Evolutionary conservation across 1,140 invertebrate genomes (phyloP), one percentile per base, ranked within the genome.

Genomic region (Sitobion miscanthi): DNA sequence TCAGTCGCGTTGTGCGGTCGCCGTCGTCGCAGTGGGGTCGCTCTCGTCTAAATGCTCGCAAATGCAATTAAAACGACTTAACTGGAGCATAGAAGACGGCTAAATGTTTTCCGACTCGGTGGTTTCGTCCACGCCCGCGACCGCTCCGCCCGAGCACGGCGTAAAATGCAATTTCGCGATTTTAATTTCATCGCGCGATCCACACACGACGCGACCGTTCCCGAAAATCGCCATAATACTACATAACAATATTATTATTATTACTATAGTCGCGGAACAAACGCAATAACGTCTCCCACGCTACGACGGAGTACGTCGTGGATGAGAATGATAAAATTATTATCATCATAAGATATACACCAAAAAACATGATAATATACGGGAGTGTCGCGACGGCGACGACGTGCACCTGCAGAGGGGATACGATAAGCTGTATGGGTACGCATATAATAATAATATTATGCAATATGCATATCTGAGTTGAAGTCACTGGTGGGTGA

Each of bases 11-110:
- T 38, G 35, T 54, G n/a, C 49, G n/a, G 47, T 89, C 49, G 49
- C 49, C 87, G 86, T 88, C 86, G 47, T 52, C 87, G 49, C 87
- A 89, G n/a, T 54, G n/a, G 49, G 49, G 87, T 52, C 20, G 30
- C 42, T 52, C 30, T 88, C n/a, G 87, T 89, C n/a, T 54, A 38
- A 52, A 89, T 49, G 69, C 49, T n/a, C n/a, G 9, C 47, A 83
- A 91, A 91, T 49, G 42, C 90, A 91, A 91, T 91, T 91, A 91
- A 91, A 91, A 69, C 38, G n/a, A 82, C 69, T 91, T 45, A 91
- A 91, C 90, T 91, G 90, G 69, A 91, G 90, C 90, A 77, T 91
- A 82, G 45, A 52, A 91, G 90, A 91, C 23, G 69, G 30, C 69
- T 49, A 77, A 91, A 91, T 35, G 62, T 77, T 82, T 91, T 91